Conservation (phyloP, 2,888 invertebrate species). For the Acleris cristana region DNA sequence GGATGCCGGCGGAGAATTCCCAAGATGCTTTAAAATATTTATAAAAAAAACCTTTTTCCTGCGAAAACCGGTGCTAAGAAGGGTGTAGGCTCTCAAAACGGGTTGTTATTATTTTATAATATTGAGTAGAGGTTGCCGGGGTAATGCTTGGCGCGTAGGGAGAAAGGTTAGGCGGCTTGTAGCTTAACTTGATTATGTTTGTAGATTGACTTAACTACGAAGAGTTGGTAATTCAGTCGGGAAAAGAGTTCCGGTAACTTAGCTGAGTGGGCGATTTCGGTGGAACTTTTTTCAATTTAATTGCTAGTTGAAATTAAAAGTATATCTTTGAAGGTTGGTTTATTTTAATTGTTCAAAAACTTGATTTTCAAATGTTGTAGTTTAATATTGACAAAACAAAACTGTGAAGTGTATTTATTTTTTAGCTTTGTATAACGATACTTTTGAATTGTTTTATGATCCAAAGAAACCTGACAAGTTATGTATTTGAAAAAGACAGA, state of each 20-base stretch:
- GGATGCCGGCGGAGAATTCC: constrained; percentile 44
- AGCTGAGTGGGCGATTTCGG: background rate
- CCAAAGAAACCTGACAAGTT: too few relatives aligned
- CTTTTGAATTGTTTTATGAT: too few relatives aligned
- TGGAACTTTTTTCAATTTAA: background rate
- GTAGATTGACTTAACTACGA: constrained; percentile 9
- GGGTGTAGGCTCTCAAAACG: constrained; percentile 21
- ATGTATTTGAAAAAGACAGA: too few relatives aligned
- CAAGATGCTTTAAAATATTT: constrained; percentile 52
- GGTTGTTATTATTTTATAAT: constrained; percentile 32
- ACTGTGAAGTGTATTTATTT: too few relatives aligned
- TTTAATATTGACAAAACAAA: too few relatives aligned
- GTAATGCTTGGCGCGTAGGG: constrained; percentile 8
- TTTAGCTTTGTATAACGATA: too few relatives aligned
- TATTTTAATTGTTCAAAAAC: too few relatives aligned
- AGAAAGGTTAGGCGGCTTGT: constrained; percentile 9
- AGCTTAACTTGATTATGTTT: constrained; percentile 12
- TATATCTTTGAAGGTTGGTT: too few relatives aligned
- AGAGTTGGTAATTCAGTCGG: background rate
- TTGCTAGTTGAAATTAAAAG: background rate
- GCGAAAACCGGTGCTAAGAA: constrained; percentile 41
- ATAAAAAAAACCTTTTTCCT: constrained; percentile 50
- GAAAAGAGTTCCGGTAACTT: background rate
- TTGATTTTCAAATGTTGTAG: too few relatives aligned
- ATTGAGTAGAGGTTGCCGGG: constrained; percentile 20